Evolutionary conservation across 2,888 invertebrate genomes (phyloP).

Genomic region (Rhamnusium bicolor): DNA sequence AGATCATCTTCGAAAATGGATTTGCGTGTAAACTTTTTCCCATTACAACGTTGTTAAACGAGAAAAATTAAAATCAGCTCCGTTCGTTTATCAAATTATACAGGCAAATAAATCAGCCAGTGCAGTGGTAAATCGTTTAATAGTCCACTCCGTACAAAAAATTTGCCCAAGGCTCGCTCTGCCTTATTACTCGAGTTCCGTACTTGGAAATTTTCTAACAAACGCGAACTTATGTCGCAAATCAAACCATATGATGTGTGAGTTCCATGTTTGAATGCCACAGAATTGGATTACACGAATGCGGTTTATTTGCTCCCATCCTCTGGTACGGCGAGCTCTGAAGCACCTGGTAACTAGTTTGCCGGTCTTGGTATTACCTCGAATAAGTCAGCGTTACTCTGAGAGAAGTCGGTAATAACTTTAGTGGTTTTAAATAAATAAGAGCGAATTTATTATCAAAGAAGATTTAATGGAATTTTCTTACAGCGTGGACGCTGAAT

Average conservation of each 20-base stretch:
- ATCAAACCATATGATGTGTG: conserved; percentile 18
- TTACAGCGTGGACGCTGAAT: background rate
- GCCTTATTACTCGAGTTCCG: conserved; percentile 15
- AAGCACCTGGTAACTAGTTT: conserved; percentile 29
- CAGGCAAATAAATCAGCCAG: background rate
- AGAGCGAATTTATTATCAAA: conserved; percentile 19
- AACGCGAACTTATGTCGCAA: conserved; percentile 22
- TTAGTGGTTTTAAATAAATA: conserved; percentile 26
- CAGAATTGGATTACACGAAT: conserved; percentile 25
- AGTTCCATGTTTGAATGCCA: conserved; percentile 17
- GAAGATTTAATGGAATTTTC: conserved; percentile 24
- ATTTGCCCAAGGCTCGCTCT: background rate
- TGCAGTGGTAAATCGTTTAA: background rate
- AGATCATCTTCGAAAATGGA: too few species aligned
- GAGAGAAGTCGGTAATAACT: conserved; percentile 21
- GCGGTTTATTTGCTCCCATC: conserved; percentile 24
- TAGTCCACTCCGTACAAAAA: conserved; percentile 10
- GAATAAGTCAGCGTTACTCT: conserved; percentile 27
- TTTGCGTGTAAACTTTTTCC: too few species aligned
- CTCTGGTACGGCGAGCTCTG: conserved; percentile 6
- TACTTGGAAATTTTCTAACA: conserved; percentile 9
- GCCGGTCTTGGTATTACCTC: conserved; percentile 8
- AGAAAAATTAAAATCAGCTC: too few species aligned
- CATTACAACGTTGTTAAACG: too few species aligned
- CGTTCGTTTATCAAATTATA: too few species aligned